Base-by-base conservation (phyloP, 2,797 vertebrate species). In the Lindbergichthys nudifrons region DNA sequence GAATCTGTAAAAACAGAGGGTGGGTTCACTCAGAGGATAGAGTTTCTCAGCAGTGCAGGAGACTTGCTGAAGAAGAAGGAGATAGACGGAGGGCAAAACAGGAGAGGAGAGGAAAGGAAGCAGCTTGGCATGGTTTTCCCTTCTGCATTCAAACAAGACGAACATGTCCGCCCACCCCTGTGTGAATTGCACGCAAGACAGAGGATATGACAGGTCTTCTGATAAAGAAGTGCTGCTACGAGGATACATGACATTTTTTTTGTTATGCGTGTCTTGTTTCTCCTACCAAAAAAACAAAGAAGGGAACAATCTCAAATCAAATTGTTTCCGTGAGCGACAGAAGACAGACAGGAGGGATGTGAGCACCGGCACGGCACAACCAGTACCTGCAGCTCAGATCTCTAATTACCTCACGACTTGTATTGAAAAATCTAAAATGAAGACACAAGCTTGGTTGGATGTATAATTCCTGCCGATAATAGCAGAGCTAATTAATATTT, bases 111-210 rank as follows among this genome's bases (percentile, higher is more conserved):
- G 80, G 58, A 64, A 70, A 54, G 58, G 64, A 66, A 75, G 77
- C 76, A 23, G 74, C 53, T 62, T 77, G 52, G 30, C 58, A 26
- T 66, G 56, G 69, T 86, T 74, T 65, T 66, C 60, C 71, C 56
- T 50, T 48, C 65, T 71, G 63, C 65, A 59, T 75, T 79, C 58
- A 75, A 61, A 81, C 71, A 68, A 80, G 58, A 71, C 23, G 32
- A 73, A 85, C 66, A 36, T 15, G 67, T 75, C 84, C 74, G 56
- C 75, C 83, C 82, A 36, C 5, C 78, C 66, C 32, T 14, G 64
- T 59, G 53, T 60, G 73, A 70, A 72, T 52, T 53, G 69, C 60
- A 30, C 70, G 87, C 86, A 77, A 81, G 60, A 58, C 65, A 75
- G 52, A 60, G 65, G 85, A 81, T 30, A 60, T 58, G 68, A 72